Base-by-base conservation (phyloP, 2,113 vertebrate species). In the Strigops habroptila region DNA sequence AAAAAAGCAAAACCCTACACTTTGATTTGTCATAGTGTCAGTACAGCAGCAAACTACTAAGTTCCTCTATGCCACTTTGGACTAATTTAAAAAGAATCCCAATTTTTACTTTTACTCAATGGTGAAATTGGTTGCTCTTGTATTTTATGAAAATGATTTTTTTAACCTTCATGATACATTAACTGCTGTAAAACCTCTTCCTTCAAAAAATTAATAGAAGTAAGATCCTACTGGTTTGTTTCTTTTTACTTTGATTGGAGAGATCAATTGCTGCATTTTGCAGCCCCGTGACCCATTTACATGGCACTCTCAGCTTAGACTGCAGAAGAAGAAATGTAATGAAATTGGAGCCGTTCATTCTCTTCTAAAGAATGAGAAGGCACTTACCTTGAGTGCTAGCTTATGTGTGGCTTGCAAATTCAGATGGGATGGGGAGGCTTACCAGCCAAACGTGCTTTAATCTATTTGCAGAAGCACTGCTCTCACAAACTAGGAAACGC, bases 81-180 rank as follows among this genome's bases (percentile, higher is more conserved):
- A 99, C 98, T 99, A 97, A 98, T 98, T 98, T 98, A 98, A 98
- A 98, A 97, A 98, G 97, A 98, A 98, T 98, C 98, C 98, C 97
- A 94, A 96, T 99, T 98, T 99, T 99, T 99, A 99, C 99, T 99
- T 99, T 98, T 98, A 99, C 98, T 98, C 95, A 97, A 98, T 98
- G 97, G 97, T 98, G 97, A 98, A 98, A 98, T 99, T 98, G 98
- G 98, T 99, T 99, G 98, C 98, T 98, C 98, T 99, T 99, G 99
- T 99, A 99, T 99, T 99, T 99, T 99, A 99, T 99, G 99, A 98
- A 98, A 98, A 99, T 98, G 98, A 99, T 99, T 99, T 99, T 98
- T 98, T 98, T 98, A 99, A 99, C 98, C 99, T 99, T 98, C 99
- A 99, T 99, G 99, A 99, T 99, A 99, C 99, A 99, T 98, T 98